Conservation (phyloP, 2,797 vertebrate species). For the Chromis chromis region DNA sequence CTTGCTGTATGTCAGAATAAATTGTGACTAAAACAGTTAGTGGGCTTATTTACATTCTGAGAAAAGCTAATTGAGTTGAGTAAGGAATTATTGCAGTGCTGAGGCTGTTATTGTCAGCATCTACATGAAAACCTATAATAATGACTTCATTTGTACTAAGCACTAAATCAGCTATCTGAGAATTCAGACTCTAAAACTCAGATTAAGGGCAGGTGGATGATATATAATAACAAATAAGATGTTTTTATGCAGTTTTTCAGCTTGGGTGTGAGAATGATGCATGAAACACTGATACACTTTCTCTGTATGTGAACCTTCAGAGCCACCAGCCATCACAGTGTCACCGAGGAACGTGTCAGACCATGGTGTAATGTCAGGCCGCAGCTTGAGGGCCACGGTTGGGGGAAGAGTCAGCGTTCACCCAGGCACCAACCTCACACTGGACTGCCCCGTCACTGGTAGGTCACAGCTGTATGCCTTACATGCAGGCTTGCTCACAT, state of each 20-base stretch:
- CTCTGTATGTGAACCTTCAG: constrained; percentile 74
- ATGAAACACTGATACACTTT: background rate
- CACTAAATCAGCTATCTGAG: background rate
- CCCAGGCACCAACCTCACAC: constrained; percentile 78
- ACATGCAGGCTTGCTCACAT: no score
- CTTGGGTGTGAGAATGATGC: background rate
- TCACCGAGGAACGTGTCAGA: constrained; percentile 82
- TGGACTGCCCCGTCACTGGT: constrained; percentile 90
- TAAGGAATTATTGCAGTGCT: background rate
- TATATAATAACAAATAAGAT: background rate
- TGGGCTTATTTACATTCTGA: no score
- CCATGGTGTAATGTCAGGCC: constrained; percentile 43
- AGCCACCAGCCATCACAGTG: constrained; percentile 84
- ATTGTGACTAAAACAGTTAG: no score
- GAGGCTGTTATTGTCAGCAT: background rate
- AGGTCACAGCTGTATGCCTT: constrained; percentile 44
- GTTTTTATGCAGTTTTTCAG: background rate
- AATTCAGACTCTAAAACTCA: background rate
- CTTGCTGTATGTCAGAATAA: no score
- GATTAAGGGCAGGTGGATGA: background rate
- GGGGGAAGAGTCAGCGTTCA: constrained; percentile 82
- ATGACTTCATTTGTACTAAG: background rate
- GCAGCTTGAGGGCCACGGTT: constrained; percentile 77
- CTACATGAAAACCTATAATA: background rate
- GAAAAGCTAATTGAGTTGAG: no score